phyloP scores from a whole-genome alignment of 2,888 invertebrate genomes.

The Erebia epiphron region DNA sequence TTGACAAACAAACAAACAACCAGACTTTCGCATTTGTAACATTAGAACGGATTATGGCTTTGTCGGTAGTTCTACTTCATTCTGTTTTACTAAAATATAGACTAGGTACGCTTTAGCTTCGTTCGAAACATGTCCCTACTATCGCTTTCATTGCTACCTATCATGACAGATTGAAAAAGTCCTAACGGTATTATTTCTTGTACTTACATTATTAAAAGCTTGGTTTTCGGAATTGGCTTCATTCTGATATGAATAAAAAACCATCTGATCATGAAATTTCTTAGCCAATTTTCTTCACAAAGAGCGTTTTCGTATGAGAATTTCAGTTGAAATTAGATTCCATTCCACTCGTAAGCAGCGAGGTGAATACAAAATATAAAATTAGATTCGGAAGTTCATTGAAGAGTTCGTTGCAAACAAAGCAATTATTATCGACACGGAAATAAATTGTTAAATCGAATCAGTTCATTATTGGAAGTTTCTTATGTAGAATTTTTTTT shows the following conservation, averaged over 20 bases:
- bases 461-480: not conserved
- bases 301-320: slow-evolving; percentile 11
- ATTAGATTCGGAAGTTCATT: slow-evolving; percentile 25
- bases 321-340: slow-evolving; percentile 28
- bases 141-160: too few species aligned
- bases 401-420: slow-evolving; percentile 10
- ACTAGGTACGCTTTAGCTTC: too few species aligned
- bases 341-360: slow-evolving; percentile 25
- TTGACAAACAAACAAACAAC: too few species aligned
- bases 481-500: too few species aligned
- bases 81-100: too few species aligned
- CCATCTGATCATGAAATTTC: not conserved
- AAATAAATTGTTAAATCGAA: not conserved
- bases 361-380: slow-evolving; percentile 22
- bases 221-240: not conserved
- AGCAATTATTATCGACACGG: slow-evolving; percentile 6
- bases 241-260: not conserved
- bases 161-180: too few species aligned
- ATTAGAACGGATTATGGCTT: too few species aligned
- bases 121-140: too few species aligned
- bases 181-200: too few species aligned
- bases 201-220: not conserved
- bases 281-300: slow-evolving; percentile 3
- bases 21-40: too few species aligned
- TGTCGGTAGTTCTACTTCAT: too few species aligned